Evolutionary conservation across 2,797 vertebrate genomes (phyloP).

Genomic region (Poeciliopsis presidionis): DNA sequence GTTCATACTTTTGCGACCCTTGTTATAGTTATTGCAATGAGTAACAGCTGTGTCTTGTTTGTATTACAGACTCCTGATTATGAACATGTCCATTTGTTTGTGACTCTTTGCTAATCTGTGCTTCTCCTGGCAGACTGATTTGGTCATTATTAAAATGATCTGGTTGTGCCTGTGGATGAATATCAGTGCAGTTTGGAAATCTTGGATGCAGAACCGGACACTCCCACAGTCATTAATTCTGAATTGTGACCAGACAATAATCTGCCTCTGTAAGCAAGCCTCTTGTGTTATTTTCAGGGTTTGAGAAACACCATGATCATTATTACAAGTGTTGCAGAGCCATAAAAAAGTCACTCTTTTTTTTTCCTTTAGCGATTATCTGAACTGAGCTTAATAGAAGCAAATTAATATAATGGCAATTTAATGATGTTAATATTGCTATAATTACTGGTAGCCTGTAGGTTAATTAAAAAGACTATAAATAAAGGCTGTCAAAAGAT

Average conservation of each 20-base stretch:
- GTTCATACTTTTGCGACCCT: not conserved
- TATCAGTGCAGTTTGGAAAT: conserved; percentile 2
- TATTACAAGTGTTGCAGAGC: not conserved
- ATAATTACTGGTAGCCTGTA: conserved; percentile 4
- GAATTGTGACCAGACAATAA: conserved; percentile 6
- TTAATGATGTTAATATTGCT: conserved; percentile 6
- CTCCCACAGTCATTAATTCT: conserved; percentile 2
- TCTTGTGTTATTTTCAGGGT: conserved; percentile 1
- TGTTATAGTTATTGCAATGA: not conserved
- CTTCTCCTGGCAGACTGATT: not conserved
- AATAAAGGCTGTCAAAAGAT: conserved; percentile 5
- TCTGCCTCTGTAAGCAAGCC: not conserved
- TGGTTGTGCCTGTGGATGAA: not conserved
- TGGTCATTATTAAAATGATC: conserved; percentile 6
- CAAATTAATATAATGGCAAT: conserved; percentile 15
- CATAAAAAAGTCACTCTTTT: not conserved
- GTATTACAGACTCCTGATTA: conserved; percentile 3
- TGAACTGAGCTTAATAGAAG: conserved; percentile 8
- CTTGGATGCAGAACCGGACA: not conserved
- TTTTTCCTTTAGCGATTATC: not conserved
- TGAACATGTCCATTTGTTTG: conserved; percentile 2
- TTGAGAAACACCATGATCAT: not conserved
- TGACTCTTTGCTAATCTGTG: not conserved
- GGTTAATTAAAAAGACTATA: conserved; percentile 11
- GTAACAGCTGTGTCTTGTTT: not conserved